Evolutionary conservation across 2,888 invertebrate species (phyloP).

Genomic region (Entomobrya proxima): DNA sequence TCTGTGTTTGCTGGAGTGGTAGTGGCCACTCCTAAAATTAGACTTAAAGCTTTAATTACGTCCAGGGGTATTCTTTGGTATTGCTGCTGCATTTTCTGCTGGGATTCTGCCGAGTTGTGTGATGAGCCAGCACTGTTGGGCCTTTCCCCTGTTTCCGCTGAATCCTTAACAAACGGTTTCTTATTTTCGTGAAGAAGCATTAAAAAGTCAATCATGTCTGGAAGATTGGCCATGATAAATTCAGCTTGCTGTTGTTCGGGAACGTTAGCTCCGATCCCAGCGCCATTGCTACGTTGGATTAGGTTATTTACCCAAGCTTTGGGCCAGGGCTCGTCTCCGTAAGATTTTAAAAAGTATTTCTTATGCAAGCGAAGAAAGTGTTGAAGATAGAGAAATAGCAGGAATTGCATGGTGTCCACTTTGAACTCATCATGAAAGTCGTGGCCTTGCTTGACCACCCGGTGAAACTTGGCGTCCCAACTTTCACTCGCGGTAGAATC

Average conservation of each 20-base stretch:
- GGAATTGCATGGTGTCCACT: constrained; percentile 65
- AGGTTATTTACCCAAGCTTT: background rate
- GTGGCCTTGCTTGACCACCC: background rate
- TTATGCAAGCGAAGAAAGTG: constrained; percentile 61
- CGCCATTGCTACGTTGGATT: background rate
- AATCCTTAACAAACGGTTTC: background rate
- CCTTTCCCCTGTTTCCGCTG: background rate
- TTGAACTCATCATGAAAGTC: constrained; percentile 47
- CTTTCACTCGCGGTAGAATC: background rate
- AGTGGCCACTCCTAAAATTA: constrained; percentile 61
- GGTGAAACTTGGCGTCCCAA: constrained; percentile 44
- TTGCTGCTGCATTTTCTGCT: background rate
- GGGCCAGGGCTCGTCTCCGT: constrained; percentile 53
- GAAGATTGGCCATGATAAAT: constrained; percentile 58
- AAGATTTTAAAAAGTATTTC: constrained; percentile 37
- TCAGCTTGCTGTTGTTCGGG: constrained; percentile 64
- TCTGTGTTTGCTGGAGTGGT: constrained; percentile 45
- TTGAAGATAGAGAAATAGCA: constrained; percentile 70
- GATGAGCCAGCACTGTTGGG: background rate
- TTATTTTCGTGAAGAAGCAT: background rate
- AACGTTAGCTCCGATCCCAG: background rate
- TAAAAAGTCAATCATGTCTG: constrained; percentile 60
- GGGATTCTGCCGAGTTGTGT: background rate
- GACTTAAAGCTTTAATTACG: constrained; percentile 56
- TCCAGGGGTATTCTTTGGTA: constrained; percentile 36